phyloP scores from a whole-genome alignment of 2,797 vertebrate species.

The Falco peregrinus region DNA sequence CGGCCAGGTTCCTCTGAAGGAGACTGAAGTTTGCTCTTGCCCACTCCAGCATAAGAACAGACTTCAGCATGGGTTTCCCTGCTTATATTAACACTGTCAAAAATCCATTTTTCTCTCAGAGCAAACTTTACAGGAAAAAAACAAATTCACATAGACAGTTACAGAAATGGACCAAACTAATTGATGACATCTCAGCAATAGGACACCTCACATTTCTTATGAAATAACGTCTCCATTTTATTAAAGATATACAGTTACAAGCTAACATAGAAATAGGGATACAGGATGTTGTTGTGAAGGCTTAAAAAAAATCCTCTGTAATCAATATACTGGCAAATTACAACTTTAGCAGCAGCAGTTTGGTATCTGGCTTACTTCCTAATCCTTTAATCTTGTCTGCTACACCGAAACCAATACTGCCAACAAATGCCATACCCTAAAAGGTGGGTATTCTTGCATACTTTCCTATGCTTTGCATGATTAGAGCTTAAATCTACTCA shows the following conservation, averaged over 20 bases:
- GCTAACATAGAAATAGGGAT: not conserved
- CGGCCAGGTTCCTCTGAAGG: not conserved
- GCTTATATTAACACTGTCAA: not conserved
- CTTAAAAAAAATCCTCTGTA: slow-evolving; percentile 15
- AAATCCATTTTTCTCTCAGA: not conserved
- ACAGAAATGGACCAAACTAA: not conserved
- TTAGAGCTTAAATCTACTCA: slow-evolving; percentile 39
- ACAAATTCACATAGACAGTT: not conserved
- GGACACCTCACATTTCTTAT: not conserved
- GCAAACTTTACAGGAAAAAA: not conserved
- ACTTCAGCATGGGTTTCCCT: not conserved
- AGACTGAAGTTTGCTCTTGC: not conserved
- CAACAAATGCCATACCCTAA: slow-evolving; percentile 36
- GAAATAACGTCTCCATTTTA: not conserved
- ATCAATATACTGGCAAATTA: slow-evolving; percentile 36
- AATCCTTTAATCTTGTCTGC: slow-evolving; percentile 57
- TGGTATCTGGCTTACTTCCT: slow-evolving; percentile 7
- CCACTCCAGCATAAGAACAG: not conserved
- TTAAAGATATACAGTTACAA: not conserved
- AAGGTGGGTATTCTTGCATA: slow-evolving; percentile 46
- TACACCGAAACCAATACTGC: not conserved
- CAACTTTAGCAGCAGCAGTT: slow-evolving; percentile 9
- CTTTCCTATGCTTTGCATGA: slow-evolving; percentile 30
- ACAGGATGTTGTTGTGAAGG: not conserved
- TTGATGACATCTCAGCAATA: not conserved